A percentile compares a stretch with the other conserved stretches of the same genome.
These are phyloP conservation scores for Mercenaria mercenaria DNA, from an alignment of 1,140 invertebrate genomes.

Conservation along the genomic window DNA sequence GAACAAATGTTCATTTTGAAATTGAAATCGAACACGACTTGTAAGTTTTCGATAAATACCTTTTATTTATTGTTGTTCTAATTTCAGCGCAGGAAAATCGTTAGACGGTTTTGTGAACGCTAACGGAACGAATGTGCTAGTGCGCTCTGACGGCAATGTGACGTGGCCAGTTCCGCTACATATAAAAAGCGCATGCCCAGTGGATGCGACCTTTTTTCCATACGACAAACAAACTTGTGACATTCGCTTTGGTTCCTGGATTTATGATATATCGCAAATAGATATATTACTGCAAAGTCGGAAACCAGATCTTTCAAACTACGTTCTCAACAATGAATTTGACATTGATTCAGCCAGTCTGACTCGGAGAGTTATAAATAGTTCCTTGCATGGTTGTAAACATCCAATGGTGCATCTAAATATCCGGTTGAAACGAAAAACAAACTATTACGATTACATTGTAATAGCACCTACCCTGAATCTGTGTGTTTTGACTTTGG, in stretches of 20 bases:
- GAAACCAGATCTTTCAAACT: constrained; percentile 77
- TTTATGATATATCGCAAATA: constrained; percentile 98
- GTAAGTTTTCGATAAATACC: too few species aligned
- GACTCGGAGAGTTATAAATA: constrained; percentile 45
- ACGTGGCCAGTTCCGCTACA: constrained; percentile 83
- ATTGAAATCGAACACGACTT: too few species aligned
- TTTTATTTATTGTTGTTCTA: too few species aligned
- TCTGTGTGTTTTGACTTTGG: constrained; percentile 84
- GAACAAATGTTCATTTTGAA: too few species aligned
- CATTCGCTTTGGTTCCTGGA: constrained; percentile 99
- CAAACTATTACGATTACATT: constrained; percentile 85
- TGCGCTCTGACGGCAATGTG: constrained; percentile 76
- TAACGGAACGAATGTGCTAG: constrained; percentile 79
- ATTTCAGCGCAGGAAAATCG: constrained; percentile 80
- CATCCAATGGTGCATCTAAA: constrained; percentile 80
- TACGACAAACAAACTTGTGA: constrained; percentile 98
- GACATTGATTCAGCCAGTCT: constrained; percentile 68
- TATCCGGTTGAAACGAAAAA: constrained; percentile 79
- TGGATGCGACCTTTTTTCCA: constrained; percentile 89
- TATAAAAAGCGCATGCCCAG: constrained; percentile 81
- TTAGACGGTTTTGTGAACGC: constrained; percentile 82
- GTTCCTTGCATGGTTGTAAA: constrained; percentile 76
- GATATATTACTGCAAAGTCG: constrained; percentile 73
- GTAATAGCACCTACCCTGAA: constrained; percentile 85
- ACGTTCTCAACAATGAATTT: constrained; percentile 82